phyloP scores from a whole-genome alignment of 2,797 vertebrate species.

The Dromococcyx pavoninus region DNA sequence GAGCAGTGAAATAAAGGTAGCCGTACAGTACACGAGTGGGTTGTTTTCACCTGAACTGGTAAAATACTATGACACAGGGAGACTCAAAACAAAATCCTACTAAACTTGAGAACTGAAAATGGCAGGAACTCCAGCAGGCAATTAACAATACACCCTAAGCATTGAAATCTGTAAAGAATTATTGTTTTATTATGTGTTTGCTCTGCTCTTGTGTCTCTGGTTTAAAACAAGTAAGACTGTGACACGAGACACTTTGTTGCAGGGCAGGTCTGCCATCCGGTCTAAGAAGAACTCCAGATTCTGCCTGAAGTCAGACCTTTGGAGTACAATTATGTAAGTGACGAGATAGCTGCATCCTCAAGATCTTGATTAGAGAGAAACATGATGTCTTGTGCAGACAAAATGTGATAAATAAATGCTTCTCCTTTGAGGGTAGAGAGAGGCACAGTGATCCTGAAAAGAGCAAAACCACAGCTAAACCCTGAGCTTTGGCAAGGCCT shows the following conservation, averaged over 20 bases:
- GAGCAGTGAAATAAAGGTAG: background rate
- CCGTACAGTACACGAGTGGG: background rate
- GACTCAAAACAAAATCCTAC: background rate
- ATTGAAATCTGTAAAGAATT: background rate
- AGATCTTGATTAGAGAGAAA: background rate
- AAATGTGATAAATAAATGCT: background rate
- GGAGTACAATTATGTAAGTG: background rate
- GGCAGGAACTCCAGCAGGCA: background rate
- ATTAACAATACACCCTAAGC: background rate
- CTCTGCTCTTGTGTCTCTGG: background rate
- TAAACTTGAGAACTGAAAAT: background rate
- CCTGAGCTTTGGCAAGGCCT: background rate
- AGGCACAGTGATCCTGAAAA: background rate
- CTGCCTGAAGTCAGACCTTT: background rate
- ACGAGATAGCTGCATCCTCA: background rate
- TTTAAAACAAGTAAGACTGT: background rate
- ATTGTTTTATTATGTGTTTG: background rate
- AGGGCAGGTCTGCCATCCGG: background rate
- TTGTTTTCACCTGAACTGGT: background rate
- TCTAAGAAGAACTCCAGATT: background rate
- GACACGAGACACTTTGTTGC: background rate
- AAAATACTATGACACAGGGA: background rate
- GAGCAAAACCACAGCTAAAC: background rate
- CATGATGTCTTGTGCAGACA: background rate
- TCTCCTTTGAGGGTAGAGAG: background rate